A percentile compares a stretch with the other conserved stretches of the same genome.
These are phyloP conservation scores for Brachyhypopomus occidentalis DNA, from an alignment of 2,113 vertebrate genomes.

Conservation along the genomic window DNA sequence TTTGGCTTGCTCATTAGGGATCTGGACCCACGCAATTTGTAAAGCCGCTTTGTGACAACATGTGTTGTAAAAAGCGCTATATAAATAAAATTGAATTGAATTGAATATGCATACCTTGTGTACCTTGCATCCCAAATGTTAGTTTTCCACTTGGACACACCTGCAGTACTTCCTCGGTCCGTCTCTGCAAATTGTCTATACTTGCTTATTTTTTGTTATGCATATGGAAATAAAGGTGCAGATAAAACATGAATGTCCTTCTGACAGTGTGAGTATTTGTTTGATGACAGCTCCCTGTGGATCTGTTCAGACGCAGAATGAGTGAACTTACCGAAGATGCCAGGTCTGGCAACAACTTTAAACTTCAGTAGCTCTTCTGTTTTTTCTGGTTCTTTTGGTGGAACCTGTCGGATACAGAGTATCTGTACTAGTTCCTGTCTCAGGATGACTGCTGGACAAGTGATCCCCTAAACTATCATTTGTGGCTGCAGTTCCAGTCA, in stretches of 20 bases:
- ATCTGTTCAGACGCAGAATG: constrained; percentile 3
- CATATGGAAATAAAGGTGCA: not conserved
- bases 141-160: no score
- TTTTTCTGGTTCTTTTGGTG: no score
- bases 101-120: no score
- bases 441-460: not conserved
- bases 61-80: no score
- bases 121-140: no score
- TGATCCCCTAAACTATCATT: not conserved
- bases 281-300: not conserved
- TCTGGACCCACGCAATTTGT: no score
- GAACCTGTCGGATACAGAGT: not conserved
- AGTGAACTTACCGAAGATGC: not conserved
- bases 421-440: not conserved
- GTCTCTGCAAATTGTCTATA: not conserved
- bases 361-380: not conserved
- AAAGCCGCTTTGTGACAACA: no score
- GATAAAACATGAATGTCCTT: constrained; percentile 8
- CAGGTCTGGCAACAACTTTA: constrained; percentile 5
- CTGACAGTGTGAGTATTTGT: constrained; percentile 14
- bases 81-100: no score
- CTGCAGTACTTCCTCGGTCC: not conserved
- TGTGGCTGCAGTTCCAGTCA: not conserved
- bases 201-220: constrained; percentile 17
- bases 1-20: no score